phyloP scores from a whole-genome alignment of 2,797 vertebrate species.

The Hozukius guyotensis region DNA sequence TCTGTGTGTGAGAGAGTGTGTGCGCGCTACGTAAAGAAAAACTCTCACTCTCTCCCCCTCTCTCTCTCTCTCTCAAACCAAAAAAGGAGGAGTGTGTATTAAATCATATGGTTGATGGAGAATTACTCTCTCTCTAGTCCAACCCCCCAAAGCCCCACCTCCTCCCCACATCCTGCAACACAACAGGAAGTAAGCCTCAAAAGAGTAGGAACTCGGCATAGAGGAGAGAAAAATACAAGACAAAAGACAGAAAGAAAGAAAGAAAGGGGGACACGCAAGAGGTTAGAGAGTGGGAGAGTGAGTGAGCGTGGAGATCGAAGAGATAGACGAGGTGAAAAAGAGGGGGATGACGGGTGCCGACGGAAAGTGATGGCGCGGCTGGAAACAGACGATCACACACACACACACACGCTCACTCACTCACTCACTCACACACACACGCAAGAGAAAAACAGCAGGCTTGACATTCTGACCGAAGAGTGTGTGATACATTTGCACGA shows the following conservation, averaged over 20 bases:
- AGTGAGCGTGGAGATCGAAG: slow-evolving; percentile 49
- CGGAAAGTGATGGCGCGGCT: slow-evolving; percentile 80
- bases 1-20: slow-evolving; percentile 53
- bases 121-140: slow-evolving; percentile 54
- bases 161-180: slow-evolving; percentile 79
- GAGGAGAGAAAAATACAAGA: slow-evolving; percentile 40
- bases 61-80: slow-evolving; percentile 28
- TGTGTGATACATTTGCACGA: neutral
- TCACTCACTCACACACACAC: slow-evolving; percentile 19
- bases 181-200: slow-evolving; percentile 76
- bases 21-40: slow-evolving; percentile 47
- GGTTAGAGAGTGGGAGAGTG: slow-evolving; percentile 66
- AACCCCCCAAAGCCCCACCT: slow-evolving; percentile 69
- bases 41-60: slow-evolving; percentile 62
- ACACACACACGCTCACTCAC: slow-evolving; percentile 2
- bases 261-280: slow-evolving; percentile 53
- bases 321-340: slow-evolving; percentile 63
- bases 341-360: slow-evolving; percentile 62
- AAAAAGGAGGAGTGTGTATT: slow-evolving; percentile 65
- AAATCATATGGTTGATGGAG: slow-evolving; percentile 64
- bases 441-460: slow-evolving; percentile 42
- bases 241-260: neutral
- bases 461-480: slow-evolving; percentile 35
- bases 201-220: slow-evolving; percentile 61
- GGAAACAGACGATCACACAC: slow-evolving; percentile 78